A percentile compares a stretch with the other conserved stretches of the same genome.
Conservation (phyloP, 2,797 vertebrate species). For the Gorsachius magnificus region DNA sequence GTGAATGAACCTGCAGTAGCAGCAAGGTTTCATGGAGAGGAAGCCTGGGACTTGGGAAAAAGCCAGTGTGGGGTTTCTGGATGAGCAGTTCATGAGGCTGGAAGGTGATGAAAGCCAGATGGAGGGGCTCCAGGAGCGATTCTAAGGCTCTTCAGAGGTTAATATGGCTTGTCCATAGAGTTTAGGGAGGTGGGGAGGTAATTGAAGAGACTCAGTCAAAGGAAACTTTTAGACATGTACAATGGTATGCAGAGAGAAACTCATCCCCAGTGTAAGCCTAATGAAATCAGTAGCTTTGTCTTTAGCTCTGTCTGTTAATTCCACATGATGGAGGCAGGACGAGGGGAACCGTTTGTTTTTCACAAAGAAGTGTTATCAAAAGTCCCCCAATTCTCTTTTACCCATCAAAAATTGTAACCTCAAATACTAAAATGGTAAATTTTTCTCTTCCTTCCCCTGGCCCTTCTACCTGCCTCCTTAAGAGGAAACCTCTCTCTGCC, state of each 20-base stretch:
- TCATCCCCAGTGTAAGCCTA: not conserved
- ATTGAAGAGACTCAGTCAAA: not conserved
- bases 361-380: not conserved
- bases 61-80: not conserved
- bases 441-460: not conserved
- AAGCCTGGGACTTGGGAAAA: not conserved
- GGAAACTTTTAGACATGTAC: not conserved
- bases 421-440: not conserved
- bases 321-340: not conserved
- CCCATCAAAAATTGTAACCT: not conserved
- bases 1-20: not conserved
- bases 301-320: not conserved
- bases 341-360: not conserved
- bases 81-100: not conserved
- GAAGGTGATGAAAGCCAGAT: not conserved
- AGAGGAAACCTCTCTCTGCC: not conserved
- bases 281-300: not conserved
- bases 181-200: not conserved
- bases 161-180: not conserved
- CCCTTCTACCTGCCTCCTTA: not conserved
- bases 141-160: not conserved
- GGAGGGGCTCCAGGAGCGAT: not conserved
- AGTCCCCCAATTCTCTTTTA: not conserved
- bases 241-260: not conserved
- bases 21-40: not conserved